Base-by-base conservation (phyloP, 2,113 vertebrate species). In the Microcebus lehilahytsara region DNA sequence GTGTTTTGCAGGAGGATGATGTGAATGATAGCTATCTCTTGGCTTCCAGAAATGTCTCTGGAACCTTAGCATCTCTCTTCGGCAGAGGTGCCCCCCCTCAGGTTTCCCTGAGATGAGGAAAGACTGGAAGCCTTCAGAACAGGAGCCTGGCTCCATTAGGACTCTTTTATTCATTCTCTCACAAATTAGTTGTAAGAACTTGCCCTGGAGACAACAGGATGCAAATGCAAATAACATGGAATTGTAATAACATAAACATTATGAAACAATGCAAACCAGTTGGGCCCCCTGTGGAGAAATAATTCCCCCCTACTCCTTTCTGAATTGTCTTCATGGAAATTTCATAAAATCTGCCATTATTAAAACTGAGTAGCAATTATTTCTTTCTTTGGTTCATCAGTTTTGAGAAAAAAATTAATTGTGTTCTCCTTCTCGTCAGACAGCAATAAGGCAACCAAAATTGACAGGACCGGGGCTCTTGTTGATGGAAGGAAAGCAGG, bases 311-410 rank as follows among this genome's bases (percentile, higher is more conserved):
- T 93, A 97, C 97, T 98, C 97, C 97, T 98, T 98, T 98, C 98
- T 23, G 92, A 98, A 98, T 98, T 97, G 98, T 98, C 98, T 98
- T 98, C 98, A 98, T 98, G 98, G 98, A 99, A 98, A 98, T 99
- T 98, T 98, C 98, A 98, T 98, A 98, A 98, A 98, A 98, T 96
- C 91, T 98, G 97, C 94, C 77, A 89, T 99, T 99, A 98, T 98
- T 98, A 98, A 98, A 98, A 98, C 97, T 96, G 96, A 98, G 97
- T 97, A 98, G 98, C 98, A 99, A 98, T 99, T 99, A 99, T 98
- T 99, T 98, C 98, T 97, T 97, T 98, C 98, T 98, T 98, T 99
- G 98, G 98, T 98, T 99, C 98, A 98, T 98, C 98, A 97, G 97
- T 98, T 98, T 97, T 97, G 97, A 96, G 92, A 97, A 93, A 97